Evolutionary conservation across 1,140 invertebrate genomes (phyloP).

Genomic region (Phocides pigmalion): DNA sequence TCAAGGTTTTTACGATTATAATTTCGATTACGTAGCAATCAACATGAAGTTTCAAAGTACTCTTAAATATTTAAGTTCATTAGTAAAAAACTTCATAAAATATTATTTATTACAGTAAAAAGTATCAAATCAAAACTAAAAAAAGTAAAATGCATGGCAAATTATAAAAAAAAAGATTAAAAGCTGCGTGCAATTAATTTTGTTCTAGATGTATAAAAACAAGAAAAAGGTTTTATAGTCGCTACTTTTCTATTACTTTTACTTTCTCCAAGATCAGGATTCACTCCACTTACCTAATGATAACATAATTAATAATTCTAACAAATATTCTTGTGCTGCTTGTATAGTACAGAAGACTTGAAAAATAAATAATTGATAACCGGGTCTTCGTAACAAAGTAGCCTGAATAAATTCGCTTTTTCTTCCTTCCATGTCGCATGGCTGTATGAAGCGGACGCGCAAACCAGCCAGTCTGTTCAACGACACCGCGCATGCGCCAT

Average conservation of each 20-base stretch:
- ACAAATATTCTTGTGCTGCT: not conserved
- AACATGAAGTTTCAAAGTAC: conserved; percentile 1
- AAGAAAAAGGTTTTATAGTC: not conserved
- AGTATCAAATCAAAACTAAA: too few species aligned
- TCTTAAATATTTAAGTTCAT: not conserved
- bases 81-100: too few species aligned
- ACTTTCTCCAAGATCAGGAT: conserved; percentile 10
- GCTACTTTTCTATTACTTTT: not conserved
- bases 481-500: conserved; percentile 44
- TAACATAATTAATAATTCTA: not conserved
- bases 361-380: conserved; percentile 22
- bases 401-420: conserved; percentile 29
- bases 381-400: conserved; percentile 12
- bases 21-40: conserved; percentile 21
- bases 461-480: conserved; percentile 36
- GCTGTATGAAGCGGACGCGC: conserved; percentile 30
- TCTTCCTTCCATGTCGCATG: conserved; percentile 23
- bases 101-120: too few species aligned
- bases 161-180: too few species aligned
- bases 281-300: not conserved
- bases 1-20: conserved; percentile 1
- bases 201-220: not conserved
- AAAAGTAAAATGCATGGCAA: too few species aligned
- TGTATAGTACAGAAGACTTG: conserved; percentile 5
- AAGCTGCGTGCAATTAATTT: too few species aligned